These are phyloP conservation scores for Zoanthus sansibaricus DNA, from an alignment of 92 coral and sea anemone species.

Conservation along the genomic window DNA sequence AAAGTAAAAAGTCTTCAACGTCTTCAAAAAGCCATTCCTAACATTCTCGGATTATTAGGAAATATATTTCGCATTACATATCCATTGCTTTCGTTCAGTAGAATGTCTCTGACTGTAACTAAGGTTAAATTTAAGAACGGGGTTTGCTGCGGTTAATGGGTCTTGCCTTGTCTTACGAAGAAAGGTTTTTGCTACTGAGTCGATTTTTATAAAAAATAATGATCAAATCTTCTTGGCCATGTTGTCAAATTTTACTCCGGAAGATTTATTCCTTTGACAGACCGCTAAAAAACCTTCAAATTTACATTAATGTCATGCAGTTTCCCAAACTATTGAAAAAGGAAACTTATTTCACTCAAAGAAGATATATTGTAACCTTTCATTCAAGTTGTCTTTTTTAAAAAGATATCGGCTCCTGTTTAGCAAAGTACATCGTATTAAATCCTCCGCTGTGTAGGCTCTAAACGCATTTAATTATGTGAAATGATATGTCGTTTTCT, in stretches of 20 bases:
- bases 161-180: background rate
- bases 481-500: constrained; percentile 21
- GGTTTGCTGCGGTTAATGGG: background rate
- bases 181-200: background rate
- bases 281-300: background rate
- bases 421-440: background rate
- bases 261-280: background rate
- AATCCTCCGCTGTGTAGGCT: background rate
- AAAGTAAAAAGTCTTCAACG: background rate
- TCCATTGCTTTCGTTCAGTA: background rate
- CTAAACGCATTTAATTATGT: constrained; percentile 15
- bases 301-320: background rate
- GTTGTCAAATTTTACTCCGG: constrained; percentile 5
- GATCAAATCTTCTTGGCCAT: background rate
- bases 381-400: background rate
- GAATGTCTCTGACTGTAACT: background rate
- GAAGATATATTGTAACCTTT: background rate
- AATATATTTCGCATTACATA: background rate
- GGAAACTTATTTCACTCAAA: background rate
- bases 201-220: background rate
- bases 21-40: background rate
- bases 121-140: background rate
- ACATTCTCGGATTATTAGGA: background rate
- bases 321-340: constrained; percentile 13
- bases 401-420: background rate